Base-by-base conservation (phyloP, 2,797 vertebrate genomes). In the Chelmon rostratus region DNA sequence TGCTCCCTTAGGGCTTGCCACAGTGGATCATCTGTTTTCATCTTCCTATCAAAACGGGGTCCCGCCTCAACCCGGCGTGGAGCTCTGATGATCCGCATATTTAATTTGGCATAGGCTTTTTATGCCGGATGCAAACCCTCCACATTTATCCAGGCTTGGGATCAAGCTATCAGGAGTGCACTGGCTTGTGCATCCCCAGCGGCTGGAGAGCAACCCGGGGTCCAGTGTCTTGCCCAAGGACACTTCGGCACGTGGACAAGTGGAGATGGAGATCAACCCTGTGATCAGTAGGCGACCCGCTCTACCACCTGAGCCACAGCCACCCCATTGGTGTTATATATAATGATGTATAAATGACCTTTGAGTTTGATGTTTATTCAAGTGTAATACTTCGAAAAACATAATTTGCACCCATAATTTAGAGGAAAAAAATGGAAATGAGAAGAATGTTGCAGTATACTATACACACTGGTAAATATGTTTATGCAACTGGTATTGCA, bases 401-500 rank as follows among this genome's bases (percentile, higher is more conserved):
- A 13, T 50, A 35, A 83, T 75, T 71, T 83, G 28, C 54, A 88
- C 63, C 50, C 54, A 82, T 16, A 77, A 58, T 79, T 65, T 44
- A 62, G 66, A 74, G 47, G 44, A 42, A 44, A 65, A 76, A 56
- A 83, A 64, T 40, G 65, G 5, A 44, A 78, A 80, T 74, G 76
- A 81, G 57, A 50, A 83, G 49, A 76, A 62, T 73, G 65, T 72
- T 53, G 38, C 58, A 77, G 53, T 88, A 81, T 75, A 84, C 31
- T 91, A 91, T 91, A 89, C 92, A 92, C 91, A 91, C 69, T 54
- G 56, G 82, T 57, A 65, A 83, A 81, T 79, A 84, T 75, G 81
- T 49, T 0, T 78, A 80, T 88, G 79, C 86, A 90, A 90, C 44
- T 77, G 59, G 78, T 92, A 90, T 92, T 90, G 89, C 85, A 88